A percentile compares a stretch with the other conserved stretches of the same genome.
phyloP scores from a whole-genome alignment of 2,888 invertebrate genomes.

The Anoplius nigerrimus region DNA sequence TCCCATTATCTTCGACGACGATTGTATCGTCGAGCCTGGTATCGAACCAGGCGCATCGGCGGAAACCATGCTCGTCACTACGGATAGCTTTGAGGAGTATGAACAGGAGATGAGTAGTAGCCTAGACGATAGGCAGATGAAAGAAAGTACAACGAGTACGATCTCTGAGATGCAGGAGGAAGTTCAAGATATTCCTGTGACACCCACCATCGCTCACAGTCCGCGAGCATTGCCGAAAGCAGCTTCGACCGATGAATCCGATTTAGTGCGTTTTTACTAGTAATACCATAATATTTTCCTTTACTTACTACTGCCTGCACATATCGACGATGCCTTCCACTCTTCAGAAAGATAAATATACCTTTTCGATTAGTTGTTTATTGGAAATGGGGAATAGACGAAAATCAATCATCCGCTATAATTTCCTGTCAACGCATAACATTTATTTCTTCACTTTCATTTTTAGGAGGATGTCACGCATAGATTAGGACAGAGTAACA shows the following conservation, averaged over 20 bases:
- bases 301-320: no score
- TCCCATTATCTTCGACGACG: conserved; percentile 55
- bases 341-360: no score
- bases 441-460: background rate
- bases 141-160: conserved; percentile 78
- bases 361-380: no score
- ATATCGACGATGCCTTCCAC: no score
- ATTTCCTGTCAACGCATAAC: no score
- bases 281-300: no score
- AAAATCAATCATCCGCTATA: no score
- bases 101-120: conserved; percentile 81
- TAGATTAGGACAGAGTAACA: conserved; percentile 64
- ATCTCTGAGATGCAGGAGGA: conserved; percentile 80
- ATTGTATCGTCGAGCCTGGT: conserved; percentile 67
- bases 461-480: conserved; percentile 69
- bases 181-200: conserved; percentile 71
- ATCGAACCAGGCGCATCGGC: conserved; percentile 79
- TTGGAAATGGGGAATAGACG: no score
- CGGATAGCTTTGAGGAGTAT: conserved; percentile 84
- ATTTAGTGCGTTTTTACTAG: conserved; percentile 48
- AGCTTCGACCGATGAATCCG: conserved; percentile 51
- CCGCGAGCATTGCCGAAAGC: conserved; percentile 44
- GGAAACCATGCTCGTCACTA: conserved; percentile 84
- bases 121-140: conserved; percentile 78
- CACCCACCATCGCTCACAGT: conserved; percentile 31